phyloP scores from a whole-genome alignment of 2,113 vertebrate species.

The Paramisgurnus dabryanus region DNA sequence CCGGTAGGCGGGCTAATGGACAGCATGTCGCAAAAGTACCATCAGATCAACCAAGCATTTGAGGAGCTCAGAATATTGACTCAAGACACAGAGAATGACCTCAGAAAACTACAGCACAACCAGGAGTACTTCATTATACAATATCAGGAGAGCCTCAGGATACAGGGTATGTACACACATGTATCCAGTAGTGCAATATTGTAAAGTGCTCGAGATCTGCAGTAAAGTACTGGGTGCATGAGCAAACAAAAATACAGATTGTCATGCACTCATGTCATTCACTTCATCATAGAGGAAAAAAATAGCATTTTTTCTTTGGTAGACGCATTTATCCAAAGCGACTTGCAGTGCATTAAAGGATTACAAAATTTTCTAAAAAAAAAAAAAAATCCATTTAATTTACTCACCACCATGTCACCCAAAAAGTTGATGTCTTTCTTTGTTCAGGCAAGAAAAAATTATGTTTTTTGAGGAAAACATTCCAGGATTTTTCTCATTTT shows the following conservation, averaged over 20 bases:
- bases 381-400: no score
- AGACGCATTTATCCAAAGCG: no score
- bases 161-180: constrained; percentile 72
- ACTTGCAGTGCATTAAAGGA: no score
- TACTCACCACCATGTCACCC: no score
- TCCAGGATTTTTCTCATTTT: no score
- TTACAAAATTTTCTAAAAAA: no score
- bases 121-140: constrained; percentile 99
- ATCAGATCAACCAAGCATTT: constrained; percentile 95
- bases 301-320: no score
- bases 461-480: no score
- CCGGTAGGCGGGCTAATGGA: constrained; percentile 84
- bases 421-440: no score
- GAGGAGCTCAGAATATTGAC: constrained; percentile 92
- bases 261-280: neutral
- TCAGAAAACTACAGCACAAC: constrained; percentile 94
- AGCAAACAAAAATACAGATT: no score
- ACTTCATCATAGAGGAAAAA: neutral
- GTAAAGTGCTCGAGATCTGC: neutral
- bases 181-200: neutral
- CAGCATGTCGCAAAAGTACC: constrained; percentile 96
- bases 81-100: constrained; percentile 90
- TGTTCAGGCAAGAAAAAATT: no score
- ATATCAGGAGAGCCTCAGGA: constrained; percentile 94
- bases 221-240: neutral